Base-by-base conservation (phyloP, 1,140 invertebrate genomes). In the Drosophila burlai region DNA sequence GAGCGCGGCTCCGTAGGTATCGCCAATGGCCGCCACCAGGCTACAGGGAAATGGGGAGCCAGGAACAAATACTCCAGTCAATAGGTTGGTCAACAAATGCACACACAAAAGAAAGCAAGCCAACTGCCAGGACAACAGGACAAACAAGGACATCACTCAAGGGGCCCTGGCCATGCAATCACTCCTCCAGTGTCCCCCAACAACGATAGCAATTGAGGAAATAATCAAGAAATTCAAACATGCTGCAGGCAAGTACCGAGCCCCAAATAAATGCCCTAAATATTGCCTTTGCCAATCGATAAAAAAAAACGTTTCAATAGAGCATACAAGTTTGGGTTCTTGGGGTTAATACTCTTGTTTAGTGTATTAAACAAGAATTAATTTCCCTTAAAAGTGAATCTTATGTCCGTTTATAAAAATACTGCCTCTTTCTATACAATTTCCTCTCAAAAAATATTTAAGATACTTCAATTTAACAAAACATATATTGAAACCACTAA, bases 1-100 rank as follows among this genome's bases (percentile, higher is more conserved):
- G 10, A 97, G 93, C 46, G 96, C 96, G 24, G 96, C 94, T 50
- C 97, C 97, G 81, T 97, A 97, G 15, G 96, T 95, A 72, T 97
- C 96, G 18, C 96, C 96, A 64, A 97, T 96, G 45, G 95, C 95
- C 9, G 96, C 95, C 9, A 97, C 96, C 72, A 97, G 93, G 92
- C 97, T 97, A 83, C 46, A 31, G 46, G 15, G 15, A 75, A 18
- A 50, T 15, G 26, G 42, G 13, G 31, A 4, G 36, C 18, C 21
- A n/a, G 45, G 18, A 29, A 63, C 54, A 38, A 57, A 72, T 31
- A 42, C 52, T 58, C 29, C 9, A 62, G 57, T 76, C 64, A 78
- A 78, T 78, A 54, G 47, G 52, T 58, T 77, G 43, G 34, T 57
- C 74, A 76, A 68, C 63, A 61, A 77, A 34, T n/a, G 43, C n/a